These are phyloP conservation scores for Cotesia vestalis DNA, from an alignment of 1,140 invertebrate species.

Conservation along the genomic window DNA sequence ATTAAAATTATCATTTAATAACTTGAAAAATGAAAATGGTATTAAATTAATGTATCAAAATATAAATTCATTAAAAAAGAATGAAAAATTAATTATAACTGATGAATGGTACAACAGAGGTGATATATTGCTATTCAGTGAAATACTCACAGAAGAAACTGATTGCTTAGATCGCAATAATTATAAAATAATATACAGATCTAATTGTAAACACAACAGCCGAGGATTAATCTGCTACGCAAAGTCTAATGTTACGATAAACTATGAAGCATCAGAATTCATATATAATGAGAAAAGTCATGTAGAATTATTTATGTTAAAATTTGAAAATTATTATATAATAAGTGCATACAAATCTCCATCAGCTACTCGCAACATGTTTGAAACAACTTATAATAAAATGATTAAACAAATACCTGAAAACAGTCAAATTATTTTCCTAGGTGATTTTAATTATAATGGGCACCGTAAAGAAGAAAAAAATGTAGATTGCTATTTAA, in stretches of 20 bases:
- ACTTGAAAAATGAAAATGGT: not conserved
- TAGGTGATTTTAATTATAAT: conserved; percentile 22
- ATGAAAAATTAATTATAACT: conserved; percentile 3
- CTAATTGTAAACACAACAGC: not conserved
- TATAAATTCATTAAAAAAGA: not conserved
- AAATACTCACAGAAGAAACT: not conserved
- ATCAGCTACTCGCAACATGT: not conserved
- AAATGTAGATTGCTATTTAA: not conserved
- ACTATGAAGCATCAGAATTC: not conserved
- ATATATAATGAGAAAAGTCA: not conserved
- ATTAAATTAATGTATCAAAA: conserved; percentile 3
- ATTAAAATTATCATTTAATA: not conserved
- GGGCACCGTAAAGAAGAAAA: not conserved
- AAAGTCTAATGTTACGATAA: not conserved
- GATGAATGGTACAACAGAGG: conserved; percentile 19
- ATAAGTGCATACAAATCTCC: not conserved
- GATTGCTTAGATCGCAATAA: not conserved
- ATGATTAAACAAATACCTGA: not conserved
- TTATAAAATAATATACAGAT: not conserved
- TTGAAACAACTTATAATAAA: not conserved
- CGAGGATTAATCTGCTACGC: not conserved
- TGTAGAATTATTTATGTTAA: not conserved
- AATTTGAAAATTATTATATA: not conserved
- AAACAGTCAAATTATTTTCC: not conserved
- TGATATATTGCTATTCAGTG: conserved; percentile 25